Base-by-base conservation (phyloP, 1,140 invertebrate genomes). In the Macrocentrus cingulum region DNA sequence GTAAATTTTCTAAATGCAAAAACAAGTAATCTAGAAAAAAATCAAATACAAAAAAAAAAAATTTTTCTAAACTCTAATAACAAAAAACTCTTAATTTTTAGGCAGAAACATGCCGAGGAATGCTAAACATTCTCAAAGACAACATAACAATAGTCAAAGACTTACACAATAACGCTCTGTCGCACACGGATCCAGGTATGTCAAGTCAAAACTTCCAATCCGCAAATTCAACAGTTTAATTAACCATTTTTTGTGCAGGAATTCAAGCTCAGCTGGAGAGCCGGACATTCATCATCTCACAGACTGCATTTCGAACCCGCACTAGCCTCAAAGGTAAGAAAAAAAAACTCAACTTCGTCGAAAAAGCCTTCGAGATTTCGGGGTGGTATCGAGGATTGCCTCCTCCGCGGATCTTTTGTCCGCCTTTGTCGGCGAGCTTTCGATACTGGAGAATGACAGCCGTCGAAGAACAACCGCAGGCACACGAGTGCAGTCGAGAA, bases 151-250 rank as follows among this genome's bases (percentile, higher is more conserved):
- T 80, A 45, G 73, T 84, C 32, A 81, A 81, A 60, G 74, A 77
- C 41, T 74, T 85, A 60, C 82, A 84, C 65, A 80, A 81, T 44
- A 81, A 84, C 71, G 75, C 83, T 56, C 75, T 83, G n/a, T 82
- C 77, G 61, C 81, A 84, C 60, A 80, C 76, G 39, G 82, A 83
- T 68, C 76, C 72, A 66, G 76, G 84, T 85, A 72, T 15, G 15
- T 39, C 3, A 11, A 39, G 3, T 39, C 7, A n/a, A 39, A n/a
- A 39, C 3, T 39, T 8, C 8, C 8, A n/a, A 39, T 22, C 2
- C 23, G 15, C n/a, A n/a, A 46, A 25, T 29, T 20, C 4, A 46
- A 3, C 34, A 50, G 44, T 23, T 7, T 42, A 49, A 48, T 15
- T 9, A 52, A 22, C 25, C 36, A 60, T 22, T 56, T 25, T 50